Conservation (phyloP, 2,113 vertebrate species). For the Falcunculus frontatus region DNA sequence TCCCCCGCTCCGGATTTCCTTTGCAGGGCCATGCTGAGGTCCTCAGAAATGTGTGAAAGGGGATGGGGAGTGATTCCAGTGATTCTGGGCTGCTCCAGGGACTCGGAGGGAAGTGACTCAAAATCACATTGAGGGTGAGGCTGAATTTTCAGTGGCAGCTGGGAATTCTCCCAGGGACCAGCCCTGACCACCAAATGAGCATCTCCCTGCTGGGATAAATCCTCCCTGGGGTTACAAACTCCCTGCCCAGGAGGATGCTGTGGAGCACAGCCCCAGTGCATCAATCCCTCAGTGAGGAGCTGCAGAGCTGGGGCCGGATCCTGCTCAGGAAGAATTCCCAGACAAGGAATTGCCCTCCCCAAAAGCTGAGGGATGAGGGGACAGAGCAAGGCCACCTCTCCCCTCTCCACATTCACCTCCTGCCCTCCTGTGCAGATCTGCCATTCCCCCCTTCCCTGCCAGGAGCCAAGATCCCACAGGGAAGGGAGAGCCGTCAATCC, state of each 20-base stretch:
- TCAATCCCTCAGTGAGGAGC: not conserved
- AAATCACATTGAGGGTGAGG: rapidly evolving
- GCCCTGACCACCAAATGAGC: not conserved
- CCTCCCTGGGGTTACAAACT: not conserved
- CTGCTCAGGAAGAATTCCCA: not conserved
- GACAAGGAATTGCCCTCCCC: not conserved
- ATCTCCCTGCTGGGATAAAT: rapidly evolving
- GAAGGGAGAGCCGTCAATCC: not conserved
- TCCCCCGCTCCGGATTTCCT: not conserved
- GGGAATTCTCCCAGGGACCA: not conserved
- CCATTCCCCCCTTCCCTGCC: not conserved
- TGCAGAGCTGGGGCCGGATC: not conserved
- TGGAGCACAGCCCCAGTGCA: not conserved
- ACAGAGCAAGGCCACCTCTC: not conserved
- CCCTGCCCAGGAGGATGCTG: not conserved
- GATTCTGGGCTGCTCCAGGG: not conserved
- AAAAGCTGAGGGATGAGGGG: not conserved
- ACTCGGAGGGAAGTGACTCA: not conserved
- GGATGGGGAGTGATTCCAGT: not conserved
- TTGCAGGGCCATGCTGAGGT: rapidly evolving
- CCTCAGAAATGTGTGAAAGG: rapidly evolving
- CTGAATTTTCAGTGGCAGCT: not conserved
- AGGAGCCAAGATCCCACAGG: not conserved
- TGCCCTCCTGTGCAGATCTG: not conserved
- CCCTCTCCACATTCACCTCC: not conserved